Conservation (phyloP, 2,113 vertebrate genomes). For the Dolichotis patagonum region DNA sequence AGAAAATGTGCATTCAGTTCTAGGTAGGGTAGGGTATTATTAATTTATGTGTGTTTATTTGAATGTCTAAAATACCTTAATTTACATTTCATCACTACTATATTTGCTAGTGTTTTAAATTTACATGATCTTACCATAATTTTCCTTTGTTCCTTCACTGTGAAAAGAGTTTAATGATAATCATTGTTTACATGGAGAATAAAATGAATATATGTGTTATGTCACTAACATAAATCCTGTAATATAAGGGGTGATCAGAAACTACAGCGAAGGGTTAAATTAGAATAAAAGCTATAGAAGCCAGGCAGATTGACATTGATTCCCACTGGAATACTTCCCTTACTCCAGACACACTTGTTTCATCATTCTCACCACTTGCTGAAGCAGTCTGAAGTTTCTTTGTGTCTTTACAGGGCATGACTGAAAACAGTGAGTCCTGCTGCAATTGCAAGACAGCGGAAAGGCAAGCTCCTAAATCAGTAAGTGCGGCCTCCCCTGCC, state of each 20-base stretch:
- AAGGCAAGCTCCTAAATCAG: not conserved
- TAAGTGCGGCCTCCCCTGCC: not conserved
- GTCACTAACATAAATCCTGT: not conserved
- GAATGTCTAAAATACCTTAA: not conserved
- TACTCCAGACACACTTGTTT: not conserved
- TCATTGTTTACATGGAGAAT: not conserved
- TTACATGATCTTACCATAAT: not conserved
- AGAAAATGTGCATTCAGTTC: not conserved
- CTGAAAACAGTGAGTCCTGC: not conserved
- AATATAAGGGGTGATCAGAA: not conserved
- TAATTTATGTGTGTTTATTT: not conserved
- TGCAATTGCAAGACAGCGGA: not conserved
- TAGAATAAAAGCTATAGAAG: not conserved
- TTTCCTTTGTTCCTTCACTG: not conserved
- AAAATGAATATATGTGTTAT: not conserved
- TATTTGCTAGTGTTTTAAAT: not conserved
- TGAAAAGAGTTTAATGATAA: not conserved
- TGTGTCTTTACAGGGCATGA: not conserved
- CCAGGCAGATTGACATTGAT: not conserved
- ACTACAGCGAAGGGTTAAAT: not conserved
- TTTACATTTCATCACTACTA: slow-evolving; percentile 13
- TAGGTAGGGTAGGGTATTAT: not conserved
- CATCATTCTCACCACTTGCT: not conserved
- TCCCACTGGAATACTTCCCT: not conserved
- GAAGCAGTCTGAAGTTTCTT: not conserved